Conservation (phyloP, 2,797 vertebrate genomes). For the Acanthornis magna region DNA sequence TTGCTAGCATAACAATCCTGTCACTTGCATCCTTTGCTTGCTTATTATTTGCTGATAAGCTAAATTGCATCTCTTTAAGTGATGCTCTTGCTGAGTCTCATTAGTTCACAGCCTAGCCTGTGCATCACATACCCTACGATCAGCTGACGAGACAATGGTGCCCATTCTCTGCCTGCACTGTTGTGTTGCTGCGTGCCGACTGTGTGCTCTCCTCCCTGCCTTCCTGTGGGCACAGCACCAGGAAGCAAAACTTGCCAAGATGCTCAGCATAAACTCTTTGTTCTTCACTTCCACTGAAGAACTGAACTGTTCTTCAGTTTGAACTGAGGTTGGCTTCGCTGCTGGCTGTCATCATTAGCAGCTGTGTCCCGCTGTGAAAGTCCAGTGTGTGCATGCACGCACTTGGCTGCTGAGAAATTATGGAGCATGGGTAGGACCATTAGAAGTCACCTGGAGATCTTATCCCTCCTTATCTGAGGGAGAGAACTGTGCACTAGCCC, state of each 20-base stretch:
- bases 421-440: neutral
- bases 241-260: neutral
- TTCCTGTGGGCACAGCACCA: neutral
- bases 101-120: neutral
- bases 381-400: fast-evolving
- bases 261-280: neutral
- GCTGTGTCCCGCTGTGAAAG: neutral
- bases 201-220: neutral
- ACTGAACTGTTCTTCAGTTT: neutral
- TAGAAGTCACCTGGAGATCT: neutral
- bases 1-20: neutral
- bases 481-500: neutral
- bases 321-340: neutral
- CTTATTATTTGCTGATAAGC: neutral
- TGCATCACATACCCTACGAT: neutral
- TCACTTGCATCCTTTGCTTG: neutral
- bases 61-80: neutral
- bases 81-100: neutral
- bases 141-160: neutral
- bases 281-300: neutral
- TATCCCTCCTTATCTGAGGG: neutral
- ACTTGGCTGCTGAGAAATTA: neutral
- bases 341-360: neutral
- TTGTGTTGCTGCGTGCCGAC: neutral
- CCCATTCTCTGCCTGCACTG: neutral